Evolutionary conservation across 2,797 vertebrate genomes (phyloP), one percentile per base, ranked within the genome.

Genomic region (Hemibagrus guttatus): DNA sequence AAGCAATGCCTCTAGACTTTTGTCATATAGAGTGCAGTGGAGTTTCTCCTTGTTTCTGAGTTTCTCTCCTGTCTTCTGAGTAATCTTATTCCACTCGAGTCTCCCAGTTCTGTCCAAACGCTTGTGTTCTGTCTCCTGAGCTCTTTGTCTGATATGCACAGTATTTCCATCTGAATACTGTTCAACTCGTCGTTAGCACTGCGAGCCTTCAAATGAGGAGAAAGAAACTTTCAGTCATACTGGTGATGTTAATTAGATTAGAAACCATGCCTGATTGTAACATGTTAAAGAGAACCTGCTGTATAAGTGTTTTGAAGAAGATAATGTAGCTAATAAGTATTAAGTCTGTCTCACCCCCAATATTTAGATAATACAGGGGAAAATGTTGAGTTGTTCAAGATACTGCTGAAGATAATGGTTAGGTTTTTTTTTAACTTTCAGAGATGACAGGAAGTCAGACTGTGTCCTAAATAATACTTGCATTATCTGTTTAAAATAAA

Each of bases 61-160:
- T n/a, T n/a, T n/a, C n/a, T n/a, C n/a, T n/a, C n/a, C n/a, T 88
- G 85, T 84, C 84, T 83, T 61, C 82, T 84, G 72, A 58, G 84
- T 90, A 88, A 90, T 92, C 84, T 89, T 72, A 82, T 91, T 89
- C 79, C 76, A 85, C 64, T 68, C 59, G 84, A 85, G 84, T 89
- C 88, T 88, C 58, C 78, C 52, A 28, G n/a, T 84, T 85, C 76
- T 86, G 86, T 86, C 86, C 58, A 56, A 42, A 76, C 42, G 79
- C 82, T 63, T n/a, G 63, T 59, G 63, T 82, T 56, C 52, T 59
- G 31, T 39, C 28, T 74, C 69, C n/a, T 23, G 28, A 74, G 42
- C 56, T 82, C 31, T 63, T 66, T 42, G 49, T 84, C 63, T 85
- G 79, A 82, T 42, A 69, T 75, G 63, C 39, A 80, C n/a, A 78